Evolutionary conservation across 2,888 invertebrate species (phyloP).

Genomic region (Caenorhabditis afra): DNA sequence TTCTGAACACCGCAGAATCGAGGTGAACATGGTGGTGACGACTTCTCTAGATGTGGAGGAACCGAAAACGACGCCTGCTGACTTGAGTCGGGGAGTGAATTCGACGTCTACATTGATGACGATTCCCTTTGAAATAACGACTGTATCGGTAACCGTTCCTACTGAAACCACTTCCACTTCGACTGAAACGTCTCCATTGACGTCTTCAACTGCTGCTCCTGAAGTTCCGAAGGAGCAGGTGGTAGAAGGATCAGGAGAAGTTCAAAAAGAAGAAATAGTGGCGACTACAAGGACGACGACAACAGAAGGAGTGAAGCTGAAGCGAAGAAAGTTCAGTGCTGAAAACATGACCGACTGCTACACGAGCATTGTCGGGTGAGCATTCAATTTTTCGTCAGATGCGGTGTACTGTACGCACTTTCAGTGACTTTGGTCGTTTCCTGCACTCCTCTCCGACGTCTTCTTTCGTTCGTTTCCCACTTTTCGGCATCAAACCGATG

Average conservation of each 20-base stretch:
- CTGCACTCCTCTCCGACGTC: conserved; percentile 47
- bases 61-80: background rate
- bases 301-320: background rate
- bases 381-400: background rate
- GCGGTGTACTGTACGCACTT: background rate
- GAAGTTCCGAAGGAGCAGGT: background rate
- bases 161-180: no score
- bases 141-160: background rate
- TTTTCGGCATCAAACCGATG: conserved; percentile 56
- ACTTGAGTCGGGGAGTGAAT: conserved; percentile 17
- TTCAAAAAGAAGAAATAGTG: no score
- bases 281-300: conserved; percentile 10
- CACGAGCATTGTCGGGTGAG: conserved; percentile 52
- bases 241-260: conserved; percentile 27
- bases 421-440: conserved; percentile 57
- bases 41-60: conserved; percentile 32
- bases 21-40: conserved; percentile 30
- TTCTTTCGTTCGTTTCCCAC: conserved; percentile 57
- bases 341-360: conserved; percentile 60
- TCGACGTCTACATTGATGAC: background rate
- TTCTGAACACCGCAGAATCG: conserved; percentile 1
- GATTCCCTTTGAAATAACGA: background rate
- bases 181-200: no score
- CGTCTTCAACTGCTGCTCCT: no score
- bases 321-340: conserved; percentile 30